These are phyloP conservation scores for Dicrostonyx torquatus DNA, from an alignment of 2,797 vertebrate genomes.

Conservation along the genomic window DNA sequence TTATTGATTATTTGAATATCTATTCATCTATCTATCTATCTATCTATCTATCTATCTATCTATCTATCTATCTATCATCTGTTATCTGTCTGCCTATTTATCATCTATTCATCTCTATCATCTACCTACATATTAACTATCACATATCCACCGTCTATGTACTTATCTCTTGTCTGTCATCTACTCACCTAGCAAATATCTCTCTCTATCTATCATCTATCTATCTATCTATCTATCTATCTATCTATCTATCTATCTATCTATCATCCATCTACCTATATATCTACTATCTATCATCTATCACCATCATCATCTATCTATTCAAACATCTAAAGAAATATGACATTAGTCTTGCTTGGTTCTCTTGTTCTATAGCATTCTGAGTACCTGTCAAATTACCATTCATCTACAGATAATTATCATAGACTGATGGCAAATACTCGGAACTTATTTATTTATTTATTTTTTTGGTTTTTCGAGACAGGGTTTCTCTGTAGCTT, in stretches of 20 bases:
- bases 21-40: background rate
- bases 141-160: background rate
- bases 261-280: background rate
- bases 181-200: background rate
- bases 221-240: background rate
- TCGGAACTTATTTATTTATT: too few relatives aligned
- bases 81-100: too few relatives aligned
- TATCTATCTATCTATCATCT: too few relatives aligned
- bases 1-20: background rate
- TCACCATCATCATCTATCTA: background rate
- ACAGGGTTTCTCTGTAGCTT: too few relatives aligned
- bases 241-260: background rate
- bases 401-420: background rate
- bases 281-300: background rate
- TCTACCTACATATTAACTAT: background rate
- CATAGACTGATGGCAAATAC: background rate
- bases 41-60: background rate
- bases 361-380: background rate
- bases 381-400: slow-evolving; percentile 10
- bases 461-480: too few relatives aligned
- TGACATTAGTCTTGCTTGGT: background rate
- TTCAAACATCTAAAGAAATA: background rate
- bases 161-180: background rate
- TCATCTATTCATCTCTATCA: background rate
- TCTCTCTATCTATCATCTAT: background rate